Conservation (phyloP, 2,888 invertebrate species). For the Tiphia femorata region DNA sequence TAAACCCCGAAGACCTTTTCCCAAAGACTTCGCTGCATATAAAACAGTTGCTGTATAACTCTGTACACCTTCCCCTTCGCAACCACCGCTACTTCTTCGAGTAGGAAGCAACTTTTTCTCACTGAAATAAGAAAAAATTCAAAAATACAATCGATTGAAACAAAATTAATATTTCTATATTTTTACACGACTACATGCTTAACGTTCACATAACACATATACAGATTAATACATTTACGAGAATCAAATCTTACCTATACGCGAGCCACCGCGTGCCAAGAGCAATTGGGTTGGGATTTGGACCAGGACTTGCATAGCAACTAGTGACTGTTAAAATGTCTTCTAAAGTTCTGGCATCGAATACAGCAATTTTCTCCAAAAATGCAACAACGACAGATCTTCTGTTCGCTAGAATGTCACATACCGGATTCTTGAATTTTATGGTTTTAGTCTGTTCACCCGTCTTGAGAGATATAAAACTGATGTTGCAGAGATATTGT, state of each 20-base stretch:
- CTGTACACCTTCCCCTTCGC: slow-evolving; percentile 87
- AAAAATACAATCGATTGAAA: background rate
- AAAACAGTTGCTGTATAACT: slow-evolving; percentile 94
- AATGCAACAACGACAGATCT: slow-evolving; percentile 90
- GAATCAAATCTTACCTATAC: slow-evolving; percentile 71
- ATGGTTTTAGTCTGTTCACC: slow-evolving; percentile 89
- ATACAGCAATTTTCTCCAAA: slow-evolving; percentile 90
- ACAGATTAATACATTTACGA: too few relatives aligned
- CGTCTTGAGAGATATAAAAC: slow-evolving; percentile 86
- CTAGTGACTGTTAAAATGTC: slow-evolving; percentile 89
- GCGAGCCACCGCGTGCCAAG: slow-evolving; percentile 89
- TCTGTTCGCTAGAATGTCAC: slow-evolving; percentile 90
- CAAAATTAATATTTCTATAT: background rate
- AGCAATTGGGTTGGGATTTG: slow-evolving; percentile 85
- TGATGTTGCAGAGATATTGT: slow-evolving; percentile 83
- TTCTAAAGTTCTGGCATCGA: slow-evolving; percentile 89
- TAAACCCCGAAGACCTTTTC: slow-evolving; percentile 89
- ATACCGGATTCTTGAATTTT: slow-evolving; percentile 91
- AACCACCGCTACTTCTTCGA: slow-evolving; percentile 86
- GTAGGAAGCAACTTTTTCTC: slow-evolving; percentile 86
- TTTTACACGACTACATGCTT: background rate
- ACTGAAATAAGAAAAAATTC: slow-evolving; percentile 69
- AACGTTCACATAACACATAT: background rate
- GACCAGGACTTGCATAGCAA: slow-evolving; percentile 89
- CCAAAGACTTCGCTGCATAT: slow-evolving; percentile 93